These are phyloP conservation scores for Oncorhynchus keta DNA, from an alignment of 2,113 vertebrate genomes.

Conservation along the genomic window DNA sequence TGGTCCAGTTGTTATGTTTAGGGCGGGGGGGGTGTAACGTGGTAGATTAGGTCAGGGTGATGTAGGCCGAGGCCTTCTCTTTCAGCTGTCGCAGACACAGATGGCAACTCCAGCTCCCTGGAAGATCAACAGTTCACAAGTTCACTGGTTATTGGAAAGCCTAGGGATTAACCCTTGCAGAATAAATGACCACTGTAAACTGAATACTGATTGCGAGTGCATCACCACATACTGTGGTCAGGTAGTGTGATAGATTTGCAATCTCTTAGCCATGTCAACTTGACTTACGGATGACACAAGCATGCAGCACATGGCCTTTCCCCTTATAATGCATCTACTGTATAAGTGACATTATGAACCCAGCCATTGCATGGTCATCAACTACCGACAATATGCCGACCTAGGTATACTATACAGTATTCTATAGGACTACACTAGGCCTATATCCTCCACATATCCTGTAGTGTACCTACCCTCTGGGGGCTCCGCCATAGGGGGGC, in stretches of 20 bases:
- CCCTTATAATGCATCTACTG: too few species aligned
- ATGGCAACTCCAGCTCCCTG: constrained; percentile 95
- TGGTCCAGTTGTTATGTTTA: neutral
- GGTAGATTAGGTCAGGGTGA: constrained; percentile 86
- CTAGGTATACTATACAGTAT: too few species aligned
- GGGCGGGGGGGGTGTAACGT: constrained; percentile 4
- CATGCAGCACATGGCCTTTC: neutral
- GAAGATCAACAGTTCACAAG: constrained; percentile 39
- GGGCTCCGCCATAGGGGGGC: constrained; percentile 92
- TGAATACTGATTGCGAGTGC: too few species aligned
- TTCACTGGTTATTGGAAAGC: neutral
- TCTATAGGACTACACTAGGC: too few species aligned
- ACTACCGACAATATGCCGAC: too few species aligned
- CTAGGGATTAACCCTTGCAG: neutral
- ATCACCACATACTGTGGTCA: too few species aligned
- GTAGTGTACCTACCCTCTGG: constrained; percentile 81
- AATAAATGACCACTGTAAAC: too few species aligned
- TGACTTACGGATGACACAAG: neutral
- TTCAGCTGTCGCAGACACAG: constrained; percentile 92
- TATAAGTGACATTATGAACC: too few species aligned
- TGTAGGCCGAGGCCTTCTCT: constrained; percentile 93
- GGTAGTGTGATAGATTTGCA: too few species aligned
- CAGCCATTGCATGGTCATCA: too few species aligned
- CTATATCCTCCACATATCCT: too few species aligned
- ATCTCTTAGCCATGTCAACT: too few species aligned